Evolutionary conservation across 2,113 vertebrate genomes (phyloP).

Genomic region (Henicopernis longicauda): DNA sequence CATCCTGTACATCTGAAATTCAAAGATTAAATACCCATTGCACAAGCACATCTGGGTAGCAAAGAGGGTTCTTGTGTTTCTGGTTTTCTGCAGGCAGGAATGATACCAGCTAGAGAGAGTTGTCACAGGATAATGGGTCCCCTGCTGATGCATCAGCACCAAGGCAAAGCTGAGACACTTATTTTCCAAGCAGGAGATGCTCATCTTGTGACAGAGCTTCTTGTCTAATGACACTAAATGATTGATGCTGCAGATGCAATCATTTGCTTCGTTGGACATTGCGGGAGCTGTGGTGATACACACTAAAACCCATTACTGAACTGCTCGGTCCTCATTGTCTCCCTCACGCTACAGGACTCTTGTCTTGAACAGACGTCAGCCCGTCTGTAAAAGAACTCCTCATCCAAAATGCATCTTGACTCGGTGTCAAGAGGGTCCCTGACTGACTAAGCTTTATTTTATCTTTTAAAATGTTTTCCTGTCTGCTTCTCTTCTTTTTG

Average conservation of each 20-base stretch:
- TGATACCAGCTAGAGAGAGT: neutral
- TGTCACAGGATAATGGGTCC: neutral
- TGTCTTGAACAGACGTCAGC: neutral
- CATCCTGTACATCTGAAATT: neutral
- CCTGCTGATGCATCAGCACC: neutral
- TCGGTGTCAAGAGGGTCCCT: neutral
- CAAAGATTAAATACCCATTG: neutral
- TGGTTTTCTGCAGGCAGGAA: neutral
- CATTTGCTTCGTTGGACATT: neutral
- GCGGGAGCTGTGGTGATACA: neutral
- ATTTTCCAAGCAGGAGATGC: neutral
- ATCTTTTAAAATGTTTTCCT: neutral
- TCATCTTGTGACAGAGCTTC: neutral
- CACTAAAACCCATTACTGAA: neutral
- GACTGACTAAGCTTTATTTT: neutral
- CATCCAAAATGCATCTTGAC: neutral
- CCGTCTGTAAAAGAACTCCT: neutral
- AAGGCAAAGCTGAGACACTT: neutral
- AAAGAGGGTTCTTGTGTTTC: neutral
- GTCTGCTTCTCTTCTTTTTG: neutral
- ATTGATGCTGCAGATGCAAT: neutral
- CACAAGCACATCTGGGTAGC: neutral
- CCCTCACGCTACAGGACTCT: neutral
- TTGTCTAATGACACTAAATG: neutral
- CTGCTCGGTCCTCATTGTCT: neutral